Base-by-base conservation (phyloP, 2,113 vertebrate genomes). In the Otolemur garnettii region DNA sequence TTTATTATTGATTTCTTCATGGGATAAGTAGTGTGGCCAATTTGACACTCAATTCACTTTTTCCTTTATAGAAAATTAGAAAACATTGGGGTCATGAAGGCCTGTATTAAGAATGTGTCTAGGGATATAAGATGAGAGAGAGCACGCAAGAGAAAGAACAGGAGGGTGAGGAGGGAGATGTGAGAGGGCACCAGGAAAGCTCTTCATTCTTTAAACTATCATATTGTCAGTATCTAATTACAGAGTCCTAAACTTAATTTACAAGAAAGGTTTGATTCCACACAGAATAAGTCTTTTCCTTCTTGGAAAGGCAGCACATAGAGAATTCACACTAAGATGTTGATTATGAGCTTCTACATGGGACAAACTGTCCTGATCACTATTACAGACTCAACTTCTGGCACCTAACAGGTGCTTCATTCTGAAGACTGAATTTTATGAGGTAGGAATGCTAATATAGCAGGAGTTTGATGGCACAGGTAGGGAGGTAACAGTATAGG, bases 1-100 rank as follows among this genome's bases (percentile, higher is more conserved):
- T 93, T 94, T 95, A 57, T 95, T 84, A 91, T 94, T 96, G 83
- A 87, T 94, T 94, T 96, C 22, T 87, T 96, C 79, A 92, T 45
- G 87, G 84, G 50, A 57, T 84, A 95, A 96, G 72, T 87, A 90
- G 33, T 45, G 53, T 60, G 81, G 90, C 42, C 28, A 90, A 87
- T 92, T 81, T 95, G 91, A 97, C 62, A 92, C 66, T 87, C 45
- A 71, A 69, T 83, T 78, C 64, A 57, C 59, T 94, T 80, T 94
- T 94, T 78, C n/a, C 85, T 85, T 50, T 83, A 84, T 30, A 74
- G 77, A 7, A 96, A 95, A 84, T 96, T 77, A 90, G 53, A 85
- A 94, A 93, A 87, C 30, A 42, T 1, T 87, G n/a, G 42, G 4
- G 12, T 81, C 57, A 15, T 90, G 71, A 94, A 77, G n/a, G 75